Base-by-base conservation (phyloP, 2,797 vertebrate species). In the Oryzias sinensis region DNA sequence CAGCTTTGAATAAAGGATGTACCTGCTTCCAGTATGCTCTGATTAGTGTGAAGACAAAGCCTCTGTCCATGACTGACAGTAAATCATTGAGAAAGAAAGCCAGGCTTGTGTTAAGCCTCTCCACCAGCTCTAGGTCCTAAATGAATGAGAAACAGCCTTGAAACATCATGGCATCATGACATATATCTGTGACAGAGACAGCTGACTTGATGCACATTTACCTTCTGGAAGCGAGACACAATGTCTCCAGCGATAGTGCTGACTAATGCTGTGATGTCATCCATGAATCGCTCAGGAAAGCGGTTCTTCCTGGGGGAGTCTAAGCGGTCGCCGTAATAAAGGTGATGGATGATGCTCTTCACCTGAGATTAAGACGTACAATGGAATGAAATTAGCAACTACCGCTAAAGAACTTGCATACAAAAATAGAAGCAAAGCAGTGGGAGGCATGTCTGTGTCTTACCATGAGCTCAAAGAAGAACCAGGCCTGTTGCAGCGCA, bases 391-490 rank as follows among this genome's bases (percentile, higher is more conserved):
- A 62, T 16, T 47, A 37, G 11, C 18, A 43, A 0, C 50, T 6
- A 14, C 15, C 14, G 11, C 9, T 42, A 6, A 49, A 15, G 33
- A 6, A 33, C 51, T 50, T 49, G 20, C 20, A 22, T 2, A 24
- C 22, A 3, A 7, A 25, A 41, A 44, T 11, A 1, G 14, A 0
- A 44, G 15, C 2, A 18, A 37, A 37, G 16, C 11, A 24, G 14
- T 15, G 42, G 42, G 16, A 43, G 42, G 15, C 41, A 43, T 45
- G 43, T 37, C 4, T 4, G 16, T 77, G 65, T 76, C 94, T 90
- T 88, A 99, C 97, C 97, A 99, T 99, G 57, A 99, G 91, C 79
- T 99, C 97, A 65, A 99, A 98, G 91, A 99, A 99, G 91, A 98
- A 99, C 97, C 97, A 99, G 64, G 96, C 97, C 68, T 99, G 97